phyloP scores from a whole-genome alignment of 1,140 invertebrate genomes.

The Drosophila pectinifera region DNA sequence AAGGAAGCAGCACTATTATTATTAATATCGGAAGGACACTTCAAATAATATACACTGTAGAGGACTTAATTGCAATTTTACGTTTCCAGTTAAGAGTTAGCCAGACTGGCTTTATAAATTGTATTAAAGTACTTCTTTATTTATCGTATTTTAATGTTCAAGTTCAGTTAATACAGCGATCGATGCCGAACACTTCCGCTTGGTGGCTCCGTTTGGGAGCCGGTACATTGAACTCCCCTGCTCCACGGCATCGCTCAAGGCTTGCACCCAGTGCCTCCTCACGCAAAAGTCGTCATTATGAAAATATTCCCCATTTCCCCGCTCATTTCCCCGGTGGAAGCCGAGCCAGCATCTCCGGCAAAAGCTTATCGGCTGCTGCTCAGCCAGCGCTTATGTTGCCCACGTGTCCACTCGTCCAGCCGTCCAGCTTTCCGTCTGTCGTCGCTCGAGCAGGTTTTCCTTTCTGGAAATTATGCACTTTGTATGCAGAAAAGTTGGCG shows the following conservation, averaged over 20 bases:
- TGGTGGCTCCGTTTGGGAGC: slow-evolving; percentile 15
- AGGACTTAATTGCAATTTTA: too few species aligned
- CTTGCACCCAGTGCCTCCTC: slow-evolving; percentile 32
- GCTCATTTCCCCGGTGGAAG: slow-evolving; percentile 3
- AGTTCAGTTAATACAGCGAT: neutral
- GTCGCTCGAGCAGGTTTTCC: slow-evolving; percentile 67
- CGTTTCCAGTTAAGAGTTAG: too few species aligned
- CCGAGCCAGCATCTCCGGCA: slow-evolving; percentile 12
- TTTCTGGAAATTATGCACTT: slow-evolving; percentile 81
- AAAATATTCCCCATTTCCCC: slow-evolving; percentile 47
- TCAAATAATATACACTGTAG: too few species aligned
- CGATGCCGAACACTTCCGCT: slow-evolving; percentile 71
- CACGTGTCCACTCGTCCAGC: slow-evolving; percentile 40
- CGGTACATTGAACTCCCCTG: slow-evolving; percentile 55
- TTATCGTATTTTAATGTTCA: too few species aligned
- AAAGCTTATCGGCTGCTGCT: slow-evolving; percentile 71
- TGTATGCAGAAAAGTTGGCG: slow-evolving; percentile 81
- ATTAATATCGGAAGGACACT: too few species aligned
- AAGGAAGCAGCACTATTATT: neutral
- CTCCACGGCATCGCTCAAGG: slow-evolving; percentile 4
- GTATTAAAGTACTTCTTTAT: too few species aligned
- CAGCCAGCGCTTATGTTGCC: slow-evolving; percentile 72
- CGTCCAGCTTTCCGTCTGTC: slow-evolving; percentile 12
- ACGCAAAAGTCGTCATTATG: slow-evolving; percentile 56
- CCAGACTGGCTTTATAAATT: too few species aligned